These are phyloP conservation scores for Phaenicophaeus curvirostris DNA, from an alignment of 2,797 vertebrate genomes.

Conservation along the genomic window DNA sequence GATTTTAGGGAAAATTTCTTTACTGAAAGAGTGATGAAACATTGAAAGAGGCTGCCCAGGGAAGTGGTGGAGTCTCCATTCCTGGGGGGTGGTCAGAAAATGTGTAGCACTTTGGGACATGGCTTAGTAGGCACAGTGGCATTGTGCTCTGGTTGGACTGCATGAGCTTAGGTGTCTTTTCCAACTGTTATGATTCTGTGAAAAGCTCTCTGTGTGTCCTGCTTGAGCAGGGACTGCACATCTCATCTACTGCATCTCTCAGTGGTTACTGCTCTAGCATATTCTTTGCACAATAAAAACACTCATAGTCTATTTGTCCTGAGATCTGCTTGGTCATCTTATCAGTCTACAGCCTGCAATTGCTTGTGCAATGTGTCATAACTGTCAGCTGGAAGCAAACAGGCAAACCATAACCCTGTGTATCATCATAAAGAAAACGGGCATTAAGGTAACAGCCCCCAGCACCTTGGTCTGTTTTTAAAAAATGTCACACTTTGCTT, in stretches of 20 bases:
- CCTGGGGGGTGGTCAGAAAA: too few relatives aligned
- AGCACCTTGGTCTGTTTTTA: not conserved
- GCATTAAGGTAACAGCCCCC: not conserved
- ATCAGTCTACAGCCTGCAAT: not conserved
- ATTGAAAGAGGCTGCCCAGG: too few relatives aligned
- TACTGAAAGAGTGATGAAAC: too few relatives aligned
- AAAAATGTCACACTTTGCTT: not conserved
- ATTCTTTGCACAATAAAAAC: not conserved
- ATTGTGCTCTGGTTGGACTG: too few relatives aligned
- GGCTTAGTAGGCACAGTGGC: too few relatives aligned
- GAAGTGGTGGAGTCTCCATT: too few relatives aligned
- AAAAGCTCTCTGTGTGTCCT: not conserved
- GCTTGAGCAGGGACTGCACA: not conserved
- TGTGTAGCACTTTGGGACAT: too few relatives aligned
- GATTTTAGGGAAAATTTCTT: too few relatives aligned
- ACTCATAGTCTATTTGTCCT: not conserved
- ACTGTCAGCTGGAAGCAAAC: not conserved
- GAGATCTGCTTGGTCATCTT: not conserved
- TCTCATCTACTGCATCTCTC: not conserved
- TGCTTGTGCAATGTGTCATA: not conserved
- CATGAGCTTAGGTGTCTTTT: too few relatives aligned
- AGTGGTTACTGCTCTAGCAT: not conserved
- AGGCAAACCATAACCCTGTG: not conserved
- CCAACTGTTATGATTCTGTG: too few relatives aligned
- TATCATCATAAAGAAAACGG: not conserved